Conservation (phyloP, 2,797 vertebrate genomes). For the Falco columbarius region DNA sequence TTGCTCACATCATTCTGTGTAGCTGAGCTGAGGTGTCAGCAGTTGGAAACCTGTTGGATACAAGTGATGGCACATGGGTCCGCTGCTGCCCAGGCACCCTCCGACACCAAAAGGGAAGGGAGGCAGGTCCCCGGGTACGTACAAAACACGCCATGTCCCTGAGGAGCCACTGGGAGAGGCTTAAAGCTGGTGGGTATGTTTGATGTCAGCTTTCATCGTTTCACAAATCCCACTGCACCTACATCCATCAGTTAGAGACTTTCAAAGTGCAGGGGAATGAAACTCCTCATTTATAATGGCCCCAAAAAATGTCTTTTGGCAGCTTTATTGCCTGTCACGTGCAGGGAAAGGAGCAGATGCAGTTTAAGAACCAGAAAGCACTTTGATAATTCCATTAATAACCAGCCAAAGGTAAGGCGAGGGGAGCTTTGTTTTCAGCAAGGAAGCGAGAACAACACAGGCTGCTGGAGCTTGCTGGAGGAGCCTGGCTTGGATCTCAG, state of each 20-base stretch:
- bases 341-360: background rate
- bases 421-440: background rate
- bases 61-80: rapidly evolving
- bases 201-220: background rate
- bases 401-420: background rate
- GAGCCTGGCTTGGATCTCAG: background rate
- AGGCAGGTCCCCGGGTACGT: rapidly evolving
- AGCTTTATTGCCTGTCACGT: background rate
- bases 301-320: conserved; percentile 18
- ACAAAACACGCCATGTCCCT: rapidly evolving
- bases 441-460: rapidly evolving
- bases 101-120: rapidly evolving
- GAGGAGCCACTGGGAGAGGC: background rate
- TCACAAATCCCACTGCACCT: background rate
- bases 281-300: background rate
- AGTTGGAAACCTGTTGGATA: rapidly evolving
- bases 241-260: background rate
- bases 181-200: background rate
- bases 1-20: rapidly evolving
- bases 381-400: background rate
- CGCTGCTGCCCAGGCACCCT: background rate
- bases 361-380: background rate
- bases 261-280: conserved; percentile 29
- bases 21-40: background rate
- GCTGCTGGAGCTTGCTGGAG: background rate